Percentiles rank a stretch among this genome's conserved stretches.
These are phyloP conservation scores for Hepsetus odoe DNA, from an alignment of 2,113 vertebrate species.

Conservation along the genomic window DNA sequence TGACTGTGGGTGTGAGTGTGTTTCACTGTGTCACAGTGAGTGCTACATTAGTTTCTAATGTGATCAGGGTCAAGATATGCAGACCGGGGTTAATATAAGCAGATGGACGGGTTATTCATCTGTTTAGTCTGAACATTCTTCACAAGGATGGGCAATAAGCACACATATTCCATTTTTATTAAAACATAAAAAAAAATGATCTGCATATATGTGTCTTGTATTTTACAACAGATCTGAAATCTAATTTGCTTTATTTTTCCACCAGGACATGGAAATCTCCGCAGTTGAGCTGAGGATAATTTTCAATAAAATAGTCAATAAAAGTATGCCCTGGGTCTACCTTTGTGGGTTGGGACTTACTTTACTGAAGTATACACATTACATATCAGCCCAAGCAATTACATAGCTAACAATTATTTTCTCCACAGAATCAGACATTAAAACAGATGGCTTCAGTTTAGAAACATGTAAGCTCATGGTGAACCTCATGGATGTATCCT, in stretches of 20 bases:
- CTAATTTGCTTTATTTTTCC: conserved; percentile 20
- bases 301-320: conserved; percentile 76
- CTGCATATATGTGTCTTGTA: too few relatives aligned
- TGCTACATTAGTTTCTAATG: too few relatives aligned
- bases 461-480: conserved; percentile 89
- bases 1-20: too few relatives aligned
- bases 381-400: not conserved
- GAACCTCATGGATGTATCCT: conserved; percentile 94
- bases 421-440: conserved; percentile 84
- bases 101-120: too few relatives aligned
- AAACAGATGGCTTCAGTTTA: conserved; percentile 88
- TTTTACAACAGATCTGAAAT: too few relatives aligned
- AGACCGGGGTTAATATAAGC: too few relatives aligned
- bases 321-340: conserved; percentile 69
- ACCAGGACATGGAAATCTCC: conserved; percentile 80
- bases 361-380: conserved; percentile 68
- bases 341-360: not conserved
- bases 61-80: too few relatives aligned
- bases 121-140: too few relatives aligned
- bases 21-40: too few relatives aligned
- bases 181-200: too few relatives aligned
- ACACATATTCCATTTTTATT: too few relatives aligned
- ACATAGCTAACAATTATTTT: not conserved
- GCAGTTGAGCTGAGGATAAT: conserved; percentile 74
- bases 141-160: too few relatives aligned